Conservation (phyloP, 2,888 invertebrate genomes). For the Cataglyphis albicans region DNA sequence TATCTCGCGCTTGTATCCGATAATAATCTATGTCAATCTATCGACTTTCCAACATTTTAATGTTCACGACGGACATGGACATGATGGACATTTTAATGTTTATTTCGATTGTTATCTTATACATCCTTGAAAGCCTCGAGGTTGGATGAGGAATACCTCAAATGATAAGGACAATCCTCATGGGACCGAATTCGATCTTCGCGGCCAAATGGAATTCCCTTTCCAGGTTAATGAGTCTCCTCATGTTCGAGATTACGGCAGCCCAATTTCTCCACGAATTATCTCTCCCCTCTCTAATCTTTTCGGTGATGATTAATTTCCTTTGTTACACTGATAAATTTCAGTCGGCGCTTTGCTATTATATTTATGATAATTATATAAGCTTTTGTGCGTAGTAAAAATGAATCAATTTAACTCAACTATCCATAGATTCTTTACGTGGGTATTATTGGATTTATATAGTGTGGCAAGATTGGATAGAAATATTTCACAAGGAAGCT, state of each 20-base stretch:
- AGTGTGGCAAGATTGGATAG: constrained; percentile 26
- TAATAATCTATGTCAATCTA: constrained; percentile 20
- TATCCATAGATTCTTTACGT: constrained; percentile 58
- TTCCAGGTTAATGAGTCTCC: constrained; percentile 53
- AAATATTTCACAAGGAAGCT: neutral
- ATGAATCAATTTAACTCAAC: neutral
- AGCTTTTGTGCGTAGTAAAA: neutral
- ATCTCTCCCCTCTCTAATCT: neutral
- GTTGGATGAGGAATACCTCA: neutral
- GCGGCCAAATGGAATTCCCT: constrained; percentile 54
- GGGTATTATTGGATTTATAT: constrained; percentile 56
- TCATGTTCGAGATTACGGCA: constrained; percentile 51
- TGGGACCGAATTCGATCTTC: constrained; percentile 52
- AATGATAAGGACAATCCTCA: neutral
- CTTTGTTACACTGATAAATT: constrained; percentile 18
- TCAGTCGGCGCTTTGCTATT: neutral
- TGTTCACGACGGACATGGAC: neutral
- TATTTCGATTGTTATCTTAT: constrained; percentile 12
- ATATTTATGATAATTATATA: neutral
- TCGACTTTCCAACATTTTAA: constrained; percentile 26
- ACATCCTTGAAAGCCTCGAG: neutral
- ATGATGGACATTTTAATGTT: constrained; percentile 19
- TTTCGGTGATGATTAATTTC: constrained; percentile 20
- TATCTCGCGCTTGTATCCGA: neutral
- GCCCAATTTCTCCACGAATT: constrained; percentile 52